These are phyloP conservation scores for Ptychoptera albimana DNA, from an alignment of 2,888 invertebrate species.

Conservation along the genomic window DNA sequence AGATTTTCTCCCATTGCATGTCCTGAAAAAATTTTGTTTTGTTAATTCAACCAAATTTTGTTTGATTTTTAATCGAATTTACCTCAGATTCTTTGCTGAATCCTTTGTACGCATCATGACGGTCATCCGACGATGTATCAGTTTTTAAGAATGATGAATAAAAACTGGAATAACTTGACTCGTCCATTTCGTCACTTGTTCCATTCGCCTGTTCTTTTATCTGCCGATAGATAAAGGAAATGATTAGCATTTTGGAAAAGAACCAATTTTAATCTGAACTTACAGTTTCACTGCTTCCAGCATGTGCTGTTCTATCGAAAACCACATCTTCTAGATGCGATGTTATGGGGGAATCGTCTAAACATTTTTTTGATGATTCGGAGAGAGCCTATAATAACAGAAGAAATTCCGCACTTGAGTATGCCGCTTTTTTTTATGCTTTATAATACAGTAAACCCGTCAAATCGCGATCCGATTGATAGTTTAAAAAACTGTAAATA, in stretches of 20 bases:
- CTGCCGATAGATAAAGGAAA: conserved; percentile 9
- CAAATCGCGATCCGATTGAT: no score
- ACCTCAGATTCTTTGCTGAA: conserved; percentile 2
- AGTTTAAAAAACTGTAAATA: no score
- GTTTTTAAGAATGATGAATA: conserved; percentile 56
- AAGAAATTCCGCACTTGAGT: no score
- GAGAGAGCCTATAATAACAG: conserved; percentile 33
- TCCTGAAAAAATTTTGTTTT: conserved; percentile 3
- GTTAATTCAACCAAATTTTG: background rate
- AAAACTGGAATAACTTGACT: conserved; percentile 50
- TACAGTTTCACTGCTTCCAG: background rate
- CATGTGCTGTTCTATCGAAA: no score
- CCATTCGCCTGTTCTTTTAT: conserved; percentile 22
- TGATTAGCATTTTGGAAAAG: background rate
- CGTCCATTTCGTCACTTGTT: conserved; percentile 33
- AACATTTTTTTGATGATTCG: conserved; percentile 39
- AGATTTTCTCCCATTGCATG: conserved; percentile 7
- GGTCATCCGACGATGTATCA: conserved; percentile 27
- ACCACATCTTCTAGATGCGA: conserved; percentile 17
- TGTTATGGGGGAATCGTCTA: conserved; percentile 31
- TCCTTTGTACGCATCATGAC: background rate
- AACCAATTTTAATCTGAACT: background rate
- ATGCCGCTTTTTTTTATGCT: no score
- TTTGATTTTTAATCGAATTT: background rate
- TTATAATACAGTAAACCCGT: no score